Evolutionary conservation across 1,140 invertebrate species (phyloP).

Genomic region (Ptiloglossa arizonensis): DNA sequence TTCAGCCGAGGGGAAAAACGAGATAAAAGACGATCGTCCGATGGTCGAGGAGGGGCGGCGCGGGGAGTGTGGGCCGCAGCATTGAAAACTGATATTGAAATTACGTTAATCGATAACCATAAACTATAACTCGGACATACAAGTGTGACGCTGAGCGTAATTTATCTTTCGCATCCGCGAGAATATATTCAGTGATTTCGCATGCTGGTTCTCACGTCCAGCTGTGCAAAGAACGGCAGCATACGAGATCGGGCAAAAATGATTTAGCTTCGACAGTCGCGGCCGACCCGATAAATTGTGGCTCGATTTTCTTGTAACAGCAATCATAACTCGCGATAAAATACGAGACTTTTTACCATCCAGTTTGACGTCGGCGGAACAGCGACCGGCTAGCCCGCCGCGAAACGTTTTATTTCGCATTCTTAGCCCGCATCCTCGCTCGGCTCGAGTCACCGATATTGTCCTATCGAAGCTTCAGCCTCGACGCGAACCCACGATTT

Average conservation of each 20-base stretch:
- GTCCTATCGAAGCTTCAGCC: no score
- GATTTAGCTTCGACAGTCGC: slow-evolving; percentile 69
- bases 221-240: slow-evolving; percentile 59
- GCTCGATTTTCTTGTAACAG: slow-evolving; percentile 64
- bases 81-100: slow-evolving; percentile 48
- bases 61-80: not conserved
- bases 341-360: slow-evolving; percentile 65
- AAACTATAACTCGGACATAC: slow-evolving; percentile 48
- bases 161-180: slow-evolving; percentile 55
- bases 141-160: slow-evolving; percentile 32
- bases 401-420: not conserved
- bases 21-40: not conserved
- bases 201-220: slow-evolving; percentile 59
- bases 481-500: no score
- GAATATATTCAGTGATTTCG: slow-evolving; percentile 62
- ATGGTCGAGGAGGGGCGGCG: not conserved
- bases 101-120: slow-evolving; percentile 57
- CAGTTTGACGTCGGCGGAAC: slow-evolving; percentile 34
- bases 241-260: slow-evolving; percentile 69
- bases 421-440: not conserved
- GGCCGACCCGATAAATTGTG: slow-evolving; percentile 66
- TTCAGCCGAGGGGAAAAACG: not conserved
- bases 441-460: no score
- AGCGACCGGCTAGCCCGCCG: not conserved
- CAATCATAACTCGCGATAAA: slow-evolving; percentile 75